Base-by-base conservation (phyloP, 2,888 invertebrate genomes). In the Isotomurus palustris region DNA sequence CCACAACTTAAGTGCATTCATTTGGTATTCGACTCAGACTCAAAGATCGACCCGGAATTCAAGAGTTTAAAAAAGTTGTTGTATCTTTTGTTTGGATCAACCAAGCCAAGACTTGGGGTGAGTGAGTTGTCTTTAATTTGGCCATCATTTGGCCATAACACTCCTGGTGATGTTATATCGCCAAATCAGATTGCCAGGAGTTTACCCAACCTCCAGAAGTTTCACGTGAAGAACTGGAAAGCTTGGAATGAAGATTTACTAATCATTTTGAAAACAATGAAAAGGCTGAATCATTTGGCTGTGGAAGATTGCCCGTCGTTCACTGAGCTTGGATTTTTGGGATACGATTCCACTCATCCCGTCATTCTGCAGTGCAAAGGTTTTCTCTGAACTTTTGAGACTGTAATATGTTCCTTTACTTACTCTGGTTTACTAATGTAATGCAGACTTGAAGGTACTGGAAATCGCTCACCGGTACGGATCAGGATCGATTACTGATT, bases 231-330 rank as follows among this genome's bases (percentile, higher is more conserved):
- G 10, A n/a, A 35, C 24, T 49, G 49, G 49, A 35, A 49, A 21
- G 35, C 22, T 49, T 49, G 49, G 49, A 24, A 49, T 49, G 36
- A 49, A 17, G 49, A 49, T 17, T 35, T 49, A 35, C 14, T 49
- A 5, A 6, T 22, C 4, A 5, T 49, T 19, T 49, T 49, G 21
- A 14, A 28, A 5, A 36, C 35, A 3, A 14, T 35, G 32, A 19
- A 29, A 8, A 49, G 24, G 24, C 24, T 49, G 17, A 17, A 35
- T 10, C 49, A 49, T 35, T 36, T 49, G 4, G 49, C 36, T 3
- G 3, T 49, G 3, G 49, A 49, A 24, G 49, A 49, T 49, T 49
- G 49, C 22, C 19, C 35, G 5, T 21, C 12, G 3, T 35, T 49
- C 27, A 49, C 49, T 5, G 49, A 49, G 24, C 21, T 35, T 49